Evolutionary conservation across 2,888 invertebrate species (phyloP), one percentile per base, ranked within the genome.

Genomic region (Ditylenchus weischeri): DNA sequence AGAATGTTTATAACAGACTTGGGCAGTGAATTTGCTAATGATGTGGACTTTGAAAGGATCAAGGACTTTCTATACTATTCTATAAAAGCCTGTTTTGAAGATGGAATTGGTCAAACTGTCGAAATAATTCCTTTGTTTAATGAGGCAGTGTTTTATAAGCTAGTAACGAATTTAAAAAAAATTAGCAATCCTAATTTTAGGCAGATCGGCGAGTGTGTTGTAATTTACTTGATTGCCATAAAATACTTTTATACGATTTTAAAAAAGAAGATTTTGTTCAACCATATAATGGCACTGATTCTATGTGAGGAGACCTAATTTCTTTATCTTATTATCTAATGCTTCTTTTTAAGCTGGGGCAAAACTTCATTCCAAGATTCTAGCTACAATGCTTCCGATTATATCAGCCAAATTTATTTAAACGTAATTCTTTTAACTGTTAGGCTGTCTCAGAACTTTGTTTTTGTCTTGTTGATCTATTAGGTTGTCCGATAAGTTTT

Each of bases 1-100:
- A 21, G 54, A 18, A 54, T 54, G 21, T 54, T 23, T n/a, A 21
- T 54, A 54, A 23, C 29, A 5, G 54, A 54, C n/a, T 23, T 54
- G 21, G 54, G 23, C 4, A 29, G 23, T 29, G 54, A 54, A 18
- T 29, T 54, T 21, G 54, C 10, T 3, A 10, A 54, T 23, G 54
- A 54, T 54, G 54, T 7, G 21, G 54, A 54, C 7, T 54, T 54
- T 10, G n/a, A 18, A 8, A 54, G n/a, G n/a, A 11, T 54, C 54
- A 54, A 18, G 29, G 54, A 54, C 29, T 54, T 54, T 29, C 29
- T 54, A 2, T 54, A 54, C 29, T 54, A 54, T 54, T 54, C 54
- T 18, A 15, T 54, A n/a, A 54, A 54, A 10, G 21, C n/a, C 21
- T 54, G 54, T 54, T 54, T 54, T 21, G 54, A 54, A 13, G 54